Evolutionary conservation across 1,140 invertebrate species (phyloP).

Genomic region (Philotrypesis tridentata): DNA sequence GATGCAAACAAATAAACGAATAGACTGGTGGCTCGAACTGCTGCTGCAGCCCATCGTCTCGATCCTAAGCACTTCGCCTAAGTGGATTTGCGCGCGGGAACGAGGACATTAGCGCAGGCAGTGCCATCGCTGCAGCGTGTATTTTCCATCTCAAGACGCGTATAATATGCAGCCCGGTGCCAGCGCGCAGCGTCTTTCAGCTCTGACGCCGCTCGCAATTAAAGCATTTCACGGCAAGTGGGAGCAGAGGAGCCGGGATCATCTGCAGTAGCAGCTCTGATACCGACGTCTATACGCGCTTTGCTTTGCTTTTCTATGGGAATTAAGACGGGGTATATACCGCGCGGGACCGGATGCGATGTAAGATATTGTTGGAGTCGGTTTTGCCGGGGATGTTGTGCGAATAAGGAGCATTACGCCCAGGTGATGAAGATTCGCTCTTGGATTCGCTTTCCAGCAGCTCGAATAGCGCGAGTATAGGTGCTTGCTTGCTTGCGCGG

Average conservation of each 20-base stretch:
- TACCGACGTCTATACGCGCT: not conserved
- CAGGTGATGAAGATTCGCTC: not conserved
- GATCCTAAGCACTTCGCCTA: not conserved
- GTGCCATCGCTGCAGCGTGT: not conserved
- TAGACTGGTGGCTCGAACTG: too few relatives aligned
- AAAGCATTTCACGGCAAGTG: not conserved
- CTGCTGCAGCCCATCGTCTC: too few relatives aligned
- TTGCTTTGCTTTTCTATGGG: not conserved
- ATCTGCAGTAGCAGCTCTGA: not conserved
- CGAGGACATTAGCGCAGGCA: not conserved
- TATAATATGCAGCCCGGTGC: not conserved
- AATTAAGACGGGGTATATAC: too few relatives aligned
- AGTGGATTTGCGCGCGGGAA: not conserved
- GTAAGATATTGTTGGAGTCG: not conserved
- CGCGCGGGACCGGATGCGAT: too few relatives aligned
- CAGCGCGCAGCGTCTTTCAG: too few relatives aligned
- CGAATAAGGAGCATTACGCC: not conserved
- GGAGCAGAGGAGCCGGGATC: not conserved
- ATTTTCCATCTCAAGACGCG: not conserved
- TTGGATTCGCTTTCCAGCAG: not conserved
- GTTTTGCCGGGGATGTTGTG: not conserved
- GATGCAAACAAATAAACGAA: conserved; percentile 18
- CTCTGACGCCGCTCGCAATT: not conserved
- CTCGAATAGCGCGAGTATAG: too few relatives aligned
- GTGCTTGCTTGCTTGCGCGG: not conserved